Conservation (phyloP, 2,113 vertebrate genomes). For the Coryphaenoides rupestris region DNA sequence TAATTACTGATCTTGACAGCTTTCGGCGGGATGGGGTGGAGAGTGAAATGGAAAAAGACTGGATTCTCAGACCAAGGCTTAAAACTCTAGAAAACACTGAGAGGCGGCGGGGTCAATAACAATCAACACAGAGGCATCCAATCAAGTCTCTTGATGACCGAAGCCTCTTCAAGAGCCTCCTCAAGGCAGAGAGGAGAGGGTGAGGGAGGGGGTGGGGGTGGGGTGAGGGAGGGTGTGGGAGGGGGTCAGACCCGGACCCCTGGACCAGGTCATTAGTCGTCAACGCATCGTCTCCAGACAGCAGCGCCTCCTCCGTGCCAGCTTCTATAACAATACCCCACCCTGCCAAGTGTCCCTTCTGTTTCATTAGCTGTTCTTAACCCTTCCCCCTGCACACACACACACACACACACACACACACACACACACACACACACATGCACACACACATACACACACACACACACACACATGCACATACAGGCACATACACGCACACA, state of each 20-base stretch:
- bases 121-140: slow-evolving; percentile 27
- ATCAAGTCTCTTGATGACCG: slow-evolving; percentile 28
- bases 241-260: neutral
- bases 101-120: too few relatives aligned
- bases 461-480: neutral
- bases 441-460: neutral
- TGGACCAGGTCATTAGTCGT: slow-evolving; percentile 15
- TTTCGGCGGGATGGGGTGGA: too few relatives aligned
- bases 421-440: too few relatives aligned
- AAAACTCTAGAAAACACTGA: too few relatives aligned
- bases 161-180: neutral
- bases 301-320: slow-evolving; percentile 9
- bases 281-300: slow-evolving; percentile 7
- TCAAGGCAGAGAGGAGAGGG: slow-evolving; percentile 19
- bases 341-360: slow-evolving; percentile 63
- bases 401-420: slow-evolving; percentile 29
- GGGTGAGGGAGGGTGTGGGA: slow-evolving; percentile 39
- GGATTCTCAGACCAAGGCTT: too few relatives aligned
- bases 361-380: slow-evolving; percentile 69
- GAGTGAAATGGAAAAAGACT: too few relatives aligned
- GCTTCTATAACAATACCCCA: slow-evolving; percentile 39
- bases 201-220: slow-evolving; percentile 28
- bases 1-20: too few relatives aligned
- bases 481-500: neutral
- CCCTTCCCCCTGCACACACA: slow-evolving; percentile 1